Percentiles rank a stretch among this genome's conserved stretches.
Conservation (phyloP, 2,797 vertebrate genomes). For the Alcedo quadribrachys region DNA sequence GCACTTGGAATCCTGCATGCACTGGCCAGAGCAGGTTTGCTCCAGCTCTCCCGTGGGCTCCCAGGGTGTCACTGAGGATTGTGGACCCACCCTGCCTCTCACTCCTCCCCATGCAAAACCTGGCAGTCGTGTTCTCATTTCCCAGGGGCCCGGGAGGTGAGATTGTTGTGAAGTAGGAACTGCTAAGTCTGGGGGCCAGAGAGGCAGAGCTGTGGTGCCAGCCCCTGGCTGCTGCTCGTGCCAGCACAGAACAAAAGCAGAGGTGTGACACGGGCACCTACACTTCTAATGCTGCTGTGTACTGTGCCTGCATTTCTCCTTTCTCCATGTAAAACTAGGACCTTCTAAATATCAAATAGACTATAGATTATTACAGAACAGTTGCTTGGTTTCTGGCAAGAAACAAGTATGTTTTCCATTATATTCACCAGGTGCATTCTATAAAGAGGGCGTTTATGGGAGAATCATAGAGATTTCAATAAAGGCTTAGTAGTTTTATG, state of each 20-base stretch:
- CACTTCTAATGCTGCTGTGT: background rate
- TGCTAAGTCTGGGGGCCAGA: background rate
- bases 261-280: conserved; percentile 13
- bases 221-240: background rate
- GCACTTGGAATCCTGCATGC: background rate
- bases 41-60: background rate
- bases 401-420: conserved; percentile 63
- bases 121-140: background rate
- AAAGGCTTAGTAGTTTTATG: conserved; percentile 69
- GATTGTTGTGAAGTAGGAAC: background rate
- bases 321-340: conserved; percentile 54
- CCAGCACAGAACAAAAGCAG: background rate
- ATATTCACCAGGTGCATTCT: conserved; percentile 64
- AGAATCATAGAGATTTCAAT: conserved; percentile 68
- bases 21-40: background rate
- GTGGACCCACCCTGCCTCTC: background rate
- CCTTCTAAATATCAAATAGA: conserved; percentile 60
- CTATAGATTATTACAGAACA: conserved; percentile 32
- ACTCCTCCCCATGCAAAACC: rapidly evolving
- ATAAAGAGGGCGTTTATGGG: conserved; percentile 70
- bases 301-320: conserved; percentile 4
- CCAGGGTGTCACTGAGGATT: background rate
- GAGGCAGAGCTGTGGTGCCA: background rate
- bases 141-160: background rate
- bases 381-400: background rate